Conservation (phyloP, 2,888 invertebrate genomes). For the Pemphredon lugubris region DNA sequence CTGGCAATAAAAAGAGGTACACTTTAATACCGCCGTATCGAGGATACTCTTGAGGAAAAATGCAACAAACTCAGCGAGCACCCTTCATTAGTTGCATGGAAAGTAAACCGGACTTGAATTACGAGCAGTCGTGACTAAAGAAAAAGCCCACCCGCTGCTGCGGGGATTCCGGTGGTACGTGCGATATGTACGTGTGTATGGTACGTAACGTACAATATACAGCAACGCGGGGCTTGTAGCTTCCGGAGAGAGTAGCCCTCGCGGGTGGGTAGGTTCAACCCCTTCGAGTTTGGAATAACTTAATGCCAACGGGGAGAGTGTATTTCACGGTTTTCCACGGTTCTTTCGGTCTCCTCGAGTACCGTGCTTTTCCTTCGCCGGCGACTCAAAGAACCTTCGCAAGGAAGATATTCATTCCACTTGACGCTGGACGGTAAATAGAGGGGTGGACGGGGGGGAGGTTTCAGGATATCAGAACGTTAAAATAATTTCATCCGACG, state of each 20-base stretch:
- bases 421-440: slow-evolving; percentile 15
- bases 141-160: slow-evolving; percentile 12
- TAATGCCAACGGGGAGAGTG: slow-evolving; percentile 2
- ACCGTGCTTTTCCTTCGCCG: neutral
- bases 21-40: no score
- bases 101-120: neutral
- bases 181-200: no score
- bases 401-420: slow-evolving; percentile 9
- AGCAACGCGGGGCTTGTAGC: neutral
- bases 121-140: neutral
- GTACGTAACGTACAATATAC: slow-evolving; percentile 23
- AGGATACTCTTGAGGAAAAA: no score
- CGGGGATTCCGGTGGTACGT: slow-evolving; percentile 1
- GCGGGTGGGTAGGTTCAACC: slow-evolving; percentile 11
- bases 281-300: slow-evolving; percentile 23
- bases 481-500: slow-evolving; percentile 5
- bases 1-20: no score
- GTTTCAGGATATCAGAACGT: no score
- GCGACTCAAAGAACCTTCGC: neutral
- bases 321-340: slow-evolving; percentile 12
- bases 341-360: neutral
- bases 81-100: neutral
- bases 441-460: no score
- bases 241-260: slow-evolving; percentile 2
- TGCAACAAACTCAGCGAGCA: neutral